These are phyloP conservation scores for Zygaena filipendulae DNA, from an alignment of 2,888 invertebrate genomes.

Conservation along the genomic window DNA sequence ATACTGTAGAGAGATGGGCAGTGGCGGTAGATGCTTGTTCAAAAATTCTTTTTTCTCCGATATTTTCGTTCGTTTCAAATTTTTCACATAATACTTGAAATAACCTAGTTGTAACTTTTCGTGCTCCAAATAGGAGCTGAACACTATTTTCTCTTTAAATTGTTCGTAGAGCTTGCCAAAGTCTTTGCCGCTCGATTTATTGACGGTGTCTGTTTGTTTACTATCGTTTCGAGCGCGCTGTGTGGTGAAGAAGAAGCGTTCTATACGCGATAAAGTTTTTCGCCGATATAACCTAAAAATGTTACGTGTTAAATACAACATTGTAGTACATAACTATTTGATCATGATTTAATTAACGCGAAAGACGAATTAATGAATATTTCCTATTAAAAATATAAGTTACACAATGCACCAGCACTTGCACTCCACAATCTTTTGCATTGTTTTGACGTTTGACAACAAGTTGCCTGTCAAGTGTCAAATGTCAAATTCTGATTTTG, in stretches of 20 bases:
- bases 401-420: too few species aligned
- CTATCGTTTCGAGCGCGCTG: neutral
- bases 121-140: slow-evolving; percentile 48
- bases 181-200: too few species aligned
- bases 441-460: too few species aligned
- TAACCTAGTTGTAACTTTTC: slow-evolving; percentile 44
- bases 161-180: slow-evolving; percentile 32
- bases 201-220: slow-evolving; percentile 4
- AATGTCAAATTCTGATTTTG: too few species aligned
- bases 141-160: slow-evolving; percentile 47
- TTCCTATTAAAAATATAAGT: too few species aligned
- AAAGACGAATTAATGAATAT: too few species aligned
- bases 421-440: too few species aligned
- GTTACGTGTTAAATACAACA: slow-evolving; percentile 34
- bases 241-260: slow-evolving; percentile 16
- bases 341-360: too few species aligned
- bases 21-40: slow-evolving; percentile 37
- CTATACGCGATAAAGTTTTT: neutral
- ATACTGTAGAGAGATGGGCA: slow-evolving; percentile 66
- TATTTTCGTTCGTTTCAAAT: slow-evolving; percentile 31
- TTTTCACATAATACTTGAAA: slow-evolving; percentile 39
- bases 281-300: slow-evolving; percentile 54
- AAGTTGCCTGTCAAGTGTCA: too few species aligned
- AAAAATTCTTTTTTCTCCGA: slow-evolving; percentile 22
- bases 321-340: too few species aligned